Evolutionary conservation across 2,113 vertebrate species (phyloP).

Genomic region (Passerina amoena): DNA sequence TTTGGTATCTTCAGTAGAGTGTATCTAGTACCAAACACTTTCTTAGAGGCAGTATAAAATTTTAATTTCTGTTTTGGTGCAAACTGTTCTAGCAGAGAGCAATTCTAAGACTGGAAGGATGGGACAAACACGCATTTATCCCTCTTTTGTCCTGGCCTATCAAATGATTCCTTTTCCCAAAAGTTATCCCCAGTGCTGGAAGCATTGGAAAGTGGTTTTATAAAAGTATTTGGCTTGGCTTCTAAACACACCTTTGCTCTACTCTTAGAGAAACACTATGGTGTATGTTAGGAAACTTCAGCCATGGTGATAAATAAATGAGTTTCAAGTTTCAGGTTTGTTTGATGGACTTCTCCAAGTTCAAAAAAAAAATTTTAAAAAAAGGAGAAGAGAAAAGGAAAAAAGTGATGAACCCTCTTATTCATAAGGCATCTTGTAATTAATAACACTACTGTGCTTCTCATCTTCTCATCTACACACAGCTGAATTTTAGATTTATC

Average conservation of each 20-base stretch:
- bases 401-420: background rate
- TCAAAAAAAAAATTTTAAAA: background rate
- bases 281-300: background rate
- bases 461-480: background rate
- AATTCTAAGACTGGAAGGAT: background rate
- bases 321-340: background rate
- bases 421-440: background rate
- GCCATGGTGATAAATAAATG: background rate
- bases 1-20: background rate
- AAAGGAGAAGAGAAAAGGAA: rapidly evolving
- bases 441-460: background rate
- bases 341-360: background rate
- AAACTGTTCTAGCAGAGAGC: background rate
- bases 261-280: background rate
- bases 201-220: background rate
- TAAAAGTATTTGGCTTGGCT: background rate
- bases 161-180: background rate
- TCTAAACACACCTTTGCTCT: background rate
- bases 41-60: background rate
- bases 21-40: background rate
- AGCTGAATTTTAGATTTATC: background rate
- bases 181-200: background rate
- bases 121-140: background rate
- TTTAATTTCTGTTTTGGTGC: background rate
- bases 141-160: background rate